Conservation (phyloP, 2,888 invertebrate species). For the Tachystola acroxantha region DNA sequence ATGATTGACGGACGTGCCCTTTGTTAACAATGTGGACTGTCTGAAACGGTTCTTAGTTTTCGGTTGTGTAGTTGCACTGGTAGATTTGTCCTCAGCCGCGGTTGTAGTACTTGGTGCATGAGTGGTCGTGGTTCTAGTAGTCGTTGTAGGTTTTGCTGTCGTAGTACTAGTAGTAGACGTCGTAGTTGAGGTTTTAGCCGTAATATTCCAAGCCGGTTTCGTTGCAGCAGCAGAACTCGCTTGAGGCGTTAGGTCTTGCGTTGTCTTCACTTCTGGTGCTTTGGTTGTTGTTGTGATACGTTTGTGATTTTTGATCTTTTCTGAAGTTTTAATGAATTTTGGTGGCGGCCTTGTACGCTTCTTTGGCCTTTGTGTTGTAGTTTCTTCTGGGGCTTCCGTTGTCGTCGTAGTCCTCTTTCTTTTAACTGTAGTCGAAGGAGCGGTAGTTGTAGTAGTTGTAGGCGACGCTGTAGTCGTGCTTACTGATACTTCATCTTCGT, state of each 20-base stretch:
- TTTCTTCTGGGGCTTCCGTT: slow-evolving; percentile 19
- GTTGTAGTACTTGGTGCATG: neutral
- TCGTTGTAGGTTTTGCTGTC: slow-evolving; percentile 22
- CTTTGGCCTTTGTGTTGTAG: slow-evolving; percentile 34
- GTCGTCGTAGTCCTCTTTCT: slow-evolving; percentile 26
- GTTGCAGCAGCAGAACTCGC: slow-evolving; percentile 50
- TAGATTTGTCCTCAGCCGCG: neutral
- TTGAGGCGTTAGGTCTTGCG: slow-evolving; percentile 50
- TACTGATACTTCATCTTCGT: slow-evolving; percentile 24
- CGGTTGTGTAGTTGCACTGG: slow-evolving; percentile 18
- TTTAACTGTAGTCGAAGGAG: slow-evolving; percentile 15
- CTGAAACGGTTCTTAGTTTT: slow-evolving; percentile 59
- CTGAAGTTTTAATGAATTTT: slow-evolving; percentile 46
- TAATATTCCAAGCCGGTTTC: slow-evolving; percentile 22
- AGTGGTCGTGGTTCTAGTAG: slow-evolving; percentile 19
- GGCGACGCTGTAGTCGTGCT: slow-evolving; percentile 29
- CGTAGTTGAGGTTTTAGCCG: slow-evolving; percentile 18
- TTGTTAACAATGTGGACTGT: slow-evolving; percentile 58
- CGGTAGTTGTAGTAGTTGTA: slow-evolving; percentile 16
- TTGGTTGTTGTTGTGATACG: slow-evolving; percentile 46
- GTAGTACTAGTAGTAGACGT: slow-evolving; percentile 26
- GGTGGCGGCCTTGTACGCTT: slow-evolving; percentile 64
- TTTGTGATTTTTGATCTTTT: slow-evolving; percentile 60
- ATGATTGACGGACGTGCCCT: slow-evolving; percentile 69
- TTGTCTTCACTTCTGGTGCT: slow-evolving; percentile 34